Conservation (phyloP, 1,140 invertebrate species). For the Philotrypesis tridentata region DNA sequence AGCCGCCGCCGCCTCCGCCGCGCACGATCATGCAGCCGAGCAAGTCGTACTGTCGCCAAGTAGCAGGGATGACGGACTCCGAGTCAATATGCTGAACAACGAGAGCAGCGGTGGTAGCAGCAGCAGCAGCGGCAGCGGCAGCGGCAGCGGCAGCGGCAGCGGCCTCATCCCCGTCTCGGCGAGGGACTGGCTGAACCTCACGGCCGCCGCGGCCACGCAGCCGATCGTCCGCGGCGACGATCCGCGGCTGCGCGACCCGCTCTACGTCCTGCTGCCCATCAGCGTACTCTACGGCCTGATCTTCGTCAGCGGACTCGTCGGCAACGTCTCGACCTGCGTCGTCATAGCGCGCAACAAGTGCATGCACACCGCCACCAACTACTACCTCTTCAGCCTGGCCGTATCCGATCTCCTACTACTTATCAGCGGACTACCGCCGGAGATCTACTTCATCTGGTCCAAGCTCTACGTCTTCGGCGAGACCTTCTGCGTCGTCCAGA, state of each 20-base stretch:
- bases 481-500: conserved; percentile 88
- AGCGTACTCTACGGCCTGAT: conserved; percentile 88
- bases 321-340: conserved; percentile 93
- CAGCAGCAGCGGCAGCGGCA: too few species aligned
- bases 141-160: too few species aligned
- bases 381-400: conserved; percentile 94
- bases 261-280: conserved; percentile 85
- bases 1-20: too few species aligned
- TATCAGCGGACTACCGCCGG: conserved; percentile 85
- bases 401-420: conserved; percentile 93
- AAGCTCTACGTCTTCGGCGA: conserved; percentile 91
- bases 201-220: not conserved
- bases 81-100: not conserved
- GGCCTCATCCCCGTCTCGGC: not conserved
- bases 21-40: not conserved
- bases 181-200: not conserved
- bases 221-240: not conserved
- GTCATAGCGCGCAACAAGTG: conserved; percentile 91
- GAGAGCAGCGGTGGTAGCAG: too few species aligned
- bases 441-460: conserved; percentile 91
- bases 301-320: conserved; percentile 90
- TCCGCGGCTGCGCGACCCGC: conserved; percentile 75
- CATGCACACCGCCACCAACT: conserved; percentile 94
- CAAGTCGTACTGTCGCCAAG: not conserved
- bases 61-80: too few species aligned